Evolutionary conservation across 1,140 invertebrate species (phyloP), one percentile per base, ranked within the genome.

Genomic region (Brachionus rotundiformis): DNA sequence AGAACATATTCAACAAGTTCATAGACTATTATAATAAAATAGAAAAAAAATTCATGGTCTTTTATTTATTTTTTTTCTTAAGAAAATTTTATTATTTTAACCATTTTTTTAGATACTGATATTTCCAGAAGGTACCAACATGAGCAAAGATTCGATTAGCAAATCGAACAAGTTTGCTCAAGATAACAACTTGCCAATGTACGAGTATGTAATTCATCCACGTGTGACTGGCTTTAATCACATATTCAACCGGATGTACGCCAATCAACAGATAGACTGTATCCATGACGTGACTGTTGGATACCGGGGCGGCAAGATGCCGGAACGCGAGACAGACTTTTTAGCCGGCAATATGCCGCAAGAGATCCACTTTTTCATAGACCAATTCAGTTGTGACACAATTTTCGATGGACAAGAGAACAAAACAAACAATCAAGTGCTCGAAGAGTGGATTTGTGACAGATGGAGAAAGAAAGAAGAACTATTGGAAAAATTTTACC

Each of bases 81-180:
- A 13, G 33, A 33, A 47, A 82, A 44, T 76, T 31, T 63, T 25
- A 59, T 65, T 82, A 27, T 84, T 85, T n/a, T n/a, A n/a, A n/a
- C n/a, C n/a, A n/a, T n/a, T n/a, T n/a, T n/a, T 86, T 82, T 83
- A 89, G 87, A 85, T 95, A 29, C 88, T 95, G 13, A 89, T 96
- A 81, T 96, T 95, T 85, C 94, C 94, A 0, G 94, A 95, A 88
- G 94, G 94, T 2, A 95, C 94, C 0, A 93, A 95, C 87, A 88
- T 95, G 27, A 93, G 92, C 19, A 87, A 88, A n/a, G 89, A 88
- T 31, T 94, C 92, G 73, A 92, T 91, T 83, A 87, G 86, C 39
- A 91, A 90, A 75, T 95, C 93, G 82, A 90, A 94, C 83, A 88
- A 88, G 61, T 95, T 91, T 88, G 94, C 94, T 1, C 86, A 88